Conservation (phyloP, 2,797 vertebrate genomes). For the Linurgus olivaceus region DNA sequence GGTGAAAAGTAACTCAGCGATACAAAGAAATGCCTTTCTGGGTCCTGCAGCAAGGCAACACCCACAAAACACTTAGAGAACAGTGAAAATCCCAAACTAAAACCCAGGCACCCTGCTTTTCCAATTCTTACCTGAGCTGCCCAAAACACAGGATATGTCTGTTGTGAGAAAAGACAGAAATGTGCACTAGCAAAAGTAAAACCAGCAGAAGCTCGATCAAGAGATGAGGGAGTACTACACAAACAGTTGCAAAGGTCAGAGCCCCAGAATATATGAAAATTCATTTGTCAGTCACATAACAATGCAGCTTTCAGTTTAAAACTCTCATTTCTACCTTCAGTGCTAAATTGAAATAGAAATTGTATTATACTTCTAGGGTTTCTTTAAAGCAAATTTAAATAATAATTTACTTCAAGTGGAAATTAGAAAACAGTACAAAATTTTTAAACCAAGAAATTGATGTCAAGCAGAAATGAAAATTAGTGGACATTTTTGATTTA, state of each 20-base stretch:
- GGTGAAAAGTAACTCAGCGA: not conserved
- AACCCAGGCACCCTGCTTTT: not conserved
- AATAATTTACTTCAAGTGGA: not conserved
- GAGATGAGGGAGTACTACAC: not conserved
- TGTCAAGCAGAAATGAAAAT: not conserved
- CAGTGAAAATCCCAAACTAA: not conserved
- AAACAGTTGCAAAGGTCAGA: not conserved
- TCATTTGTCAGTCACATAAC: not conserved
- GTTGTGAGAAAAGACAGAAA: not conserved
- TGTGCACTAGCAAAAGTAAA: not conserved
- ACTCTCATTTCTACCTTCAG: not conserved
- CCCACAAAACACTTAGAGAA: not conserved
- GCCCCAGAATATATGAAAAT: not conserved
- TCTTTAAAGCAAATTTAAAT: not conserved
- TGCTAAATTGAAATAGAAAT: not conserved
- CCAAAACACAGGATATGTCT: accelerated
- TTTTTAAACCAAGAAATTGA: not conserved
- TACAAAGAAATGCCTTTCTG: not conserved
- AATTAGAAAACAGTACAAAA: not conserved
- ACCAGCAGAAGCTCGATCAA: not conserved
- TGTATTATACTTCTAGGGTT: not conserved
- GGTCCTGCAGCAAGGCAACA: not conserved
- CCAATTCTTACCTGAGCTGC: not conserved
- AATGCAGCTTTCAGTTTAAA: not conserved
- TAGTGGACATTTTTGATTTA: not conserved